These are phyloP conservation scores for Camelus bactrianus DNA, from an alignment of 2,113 vertebrate genomes.

Conservation along the genomic window DNA sequence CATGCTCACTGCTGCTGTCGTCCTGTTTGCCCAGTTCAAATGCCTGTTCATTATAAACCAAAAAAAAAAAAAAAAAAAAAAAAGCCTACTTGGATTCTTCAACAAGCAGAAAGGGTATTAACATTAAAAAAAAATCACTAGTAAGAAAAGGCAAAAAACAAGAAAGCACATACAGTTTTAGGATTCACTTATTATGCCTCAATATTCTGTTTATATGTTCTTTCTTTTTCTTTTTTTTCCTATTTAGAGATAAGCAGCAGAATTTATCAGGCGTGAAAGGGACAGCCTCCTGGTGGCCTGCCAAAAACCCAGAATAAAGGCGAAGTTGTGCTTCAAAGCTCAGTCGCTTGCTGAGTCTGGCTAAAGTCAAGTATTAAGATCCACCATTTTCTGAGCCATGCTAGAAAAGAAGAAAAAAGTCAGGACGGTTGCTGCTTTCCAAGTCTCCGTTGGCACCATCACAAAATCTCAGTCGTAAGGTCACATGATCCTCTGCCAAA, in stretches of 20 bases:
- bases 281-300: slow-evolving; percentile 91
- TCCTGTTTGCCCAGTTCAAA: slow-evolving; percentile 87
- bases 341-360: slow-evolving; percentile 90
- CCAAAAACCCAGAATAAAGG: slow-evolving; percentile 91
- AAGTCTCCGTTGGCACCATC: slow-evolving; percentile 91
- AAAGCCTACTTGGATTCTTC: slow-evolving; percentile 83
- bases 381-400: slow-evolving; percentile 96
- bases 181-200: slow-evolving; percentile 85
- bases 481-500: slow-evolving; percentile 95
- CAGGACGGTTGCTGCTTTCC: slow-evolving; percentile 89
- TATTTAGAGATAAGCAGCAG: slow-evolving; percentile 89
- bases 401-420: slow-evolving; percentile 88
- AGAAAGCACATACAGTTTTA: slow-evolving; percentile 67
- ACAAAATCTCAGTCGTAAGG: slow-evolving; percentile 94
- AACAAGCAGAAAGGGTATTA: slow-evolving; percentile 70
- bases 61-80: slow-evolving; percentile 35
- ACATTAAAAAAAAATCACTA: slow-evolving; percentile 62
- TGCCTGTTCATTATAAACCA: slow-evolving; percentile 84
- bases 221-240: slow-evolving; percentile 69
- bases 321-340: slow-evolving; percentile 91
- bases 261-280: slow-evolving; percentile 91
- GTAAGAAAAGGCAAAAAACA: slow-evolving; percentile 65
- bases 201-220: slow-evolving; percentile 86
- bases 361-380: slow-evolving; percentile 91
- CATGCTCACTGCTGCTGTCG: slow-evolving; percentile 84